These are phyloP conservation scores for Colinus virginianus DNA, from an alignment of 2,113 vertebrate species.

Conservation along the genomic window DNA sequence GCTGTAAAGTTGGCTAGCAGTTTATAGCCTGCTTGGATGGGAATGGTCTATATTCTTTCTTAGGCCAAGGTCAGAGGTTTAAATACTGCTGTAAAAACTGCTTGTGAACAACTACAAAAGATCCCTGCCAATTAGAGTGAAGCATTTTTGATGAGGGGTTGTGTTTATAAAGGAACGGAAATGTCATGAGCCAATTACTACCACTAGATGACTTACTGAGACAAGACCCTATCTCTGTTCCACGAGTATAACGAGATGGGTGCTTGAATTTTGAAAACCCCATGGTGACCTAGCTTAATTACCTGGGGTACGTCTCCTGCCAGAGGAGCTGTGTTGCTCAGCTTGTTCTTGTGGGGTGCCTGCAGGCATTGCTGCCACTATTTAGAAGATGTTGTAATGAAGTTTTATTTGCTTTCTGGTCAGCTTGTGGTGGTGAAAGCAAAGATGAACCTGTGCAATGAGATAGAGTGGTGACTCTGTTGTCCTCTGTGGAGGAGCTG, in stretches of 20 bases:
- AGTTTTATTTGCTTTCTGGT: background rate
- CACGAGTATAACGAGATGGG: accelerated
- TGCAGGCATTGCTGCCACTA: accelerated
- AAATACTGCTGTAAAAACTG: conserved; percentile 3
- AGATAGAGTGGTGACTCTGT: background rate
- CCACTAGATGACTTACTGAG: background rate
- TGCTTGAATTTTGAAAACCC: background rate
- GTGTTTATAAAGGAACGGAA: background rate
- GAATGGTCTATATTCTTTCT: background rate
- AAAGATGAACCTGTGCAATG: background rate
- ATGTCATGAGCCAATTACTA: background rate
- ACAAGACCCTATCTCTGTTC: background rate
- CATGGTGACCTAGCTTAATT: background rate
- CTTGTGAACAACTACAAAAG: background rate
- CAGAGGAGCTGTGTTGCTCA: accelerated
- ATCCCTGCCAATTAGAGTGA: background rate
- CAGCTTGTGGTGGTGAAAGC: background rate
- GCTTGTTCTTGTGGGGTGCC: background rate
- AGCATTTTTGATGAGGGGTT: background rate
- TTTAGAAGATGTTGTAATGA: background rate
- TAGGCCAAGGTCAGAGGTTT: background rate
- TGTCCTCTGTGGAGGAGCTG: background rate
- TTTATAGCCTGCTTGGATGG: background rate
- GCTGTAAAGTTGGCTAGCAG: conserved; percentile 1
- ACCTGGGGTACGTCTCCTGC: background rate